Conservation (phyloP, 2,797 vertebrate genomes). For the Chaunax sp. region DNA sequence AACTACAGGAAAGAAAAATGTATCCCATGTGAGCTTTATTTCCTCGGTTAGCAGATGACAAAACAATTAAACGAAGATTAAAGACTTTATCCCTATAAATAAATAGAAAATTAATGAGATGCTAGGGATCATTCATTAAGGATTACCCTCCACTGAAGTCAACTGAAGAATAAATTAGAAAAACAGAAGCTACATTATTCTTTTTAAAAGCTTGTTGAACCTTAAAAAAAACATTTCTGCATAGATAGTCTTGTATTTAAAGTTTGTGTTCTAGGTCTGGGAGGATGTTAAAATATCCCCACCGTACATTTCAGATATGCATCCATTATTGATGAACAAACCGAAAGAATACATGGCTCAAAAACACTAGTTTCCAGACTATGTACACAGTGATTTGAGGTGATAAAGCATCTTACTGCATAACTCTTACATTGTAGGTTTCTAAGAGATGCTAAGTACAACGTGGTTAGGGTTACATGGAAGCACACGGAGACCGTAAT, state of each 20-base stretch:
- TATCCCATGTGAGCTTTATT: constrained; percentile 58
- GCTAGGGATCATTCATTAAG: constrained; percentile 28
- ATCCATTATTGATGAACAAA: constrained; percentile 23
- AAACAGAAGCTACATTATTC: constrained; percentile 63
- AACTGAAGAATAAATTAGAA: constrained; percentile 48
- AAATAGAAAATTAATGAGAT: constrained; percentile 64
- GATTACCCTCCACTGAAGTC: constrained; percentile 22
- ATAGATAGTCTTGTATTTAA: constrained; percentile 74
- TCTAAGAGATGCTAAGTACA: constrained; percentile 28
- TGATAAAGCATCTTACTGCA: constrained; percentile 17
- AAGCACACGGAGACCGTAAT: constrained; percentile 24
- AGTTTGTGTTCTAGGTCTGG: constrained; percentile 56
- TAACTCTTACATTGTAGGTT: constrained; percentile 14
- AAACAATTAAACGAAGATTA: constrained; percentile 63
- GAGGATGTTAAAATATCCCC: constrained; percentile 21
- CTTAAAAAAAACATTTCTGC: constrained; percentile 72
- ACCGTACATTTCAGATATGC: constrained; percentile 32
- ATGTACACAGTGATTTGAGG: constrained; percentile 48
- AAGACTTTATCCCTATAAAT: constrained; percentile 74
- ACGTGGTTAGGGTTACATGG: constrained; percentile 13
- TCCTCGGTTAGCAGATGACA: constrained; percentile 49
- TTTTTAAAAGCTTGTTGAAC: constrained; percentile 71
- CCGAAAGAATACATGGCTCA: constrained; percentile 35
- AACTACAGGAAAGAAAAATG: constrained; percentile 4
- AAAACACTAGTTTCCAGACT: constrained; percentile 38